Conservation (phyloP, 2,888 invertebrate species). For the Eueremaeus valkanovi region DNA sequence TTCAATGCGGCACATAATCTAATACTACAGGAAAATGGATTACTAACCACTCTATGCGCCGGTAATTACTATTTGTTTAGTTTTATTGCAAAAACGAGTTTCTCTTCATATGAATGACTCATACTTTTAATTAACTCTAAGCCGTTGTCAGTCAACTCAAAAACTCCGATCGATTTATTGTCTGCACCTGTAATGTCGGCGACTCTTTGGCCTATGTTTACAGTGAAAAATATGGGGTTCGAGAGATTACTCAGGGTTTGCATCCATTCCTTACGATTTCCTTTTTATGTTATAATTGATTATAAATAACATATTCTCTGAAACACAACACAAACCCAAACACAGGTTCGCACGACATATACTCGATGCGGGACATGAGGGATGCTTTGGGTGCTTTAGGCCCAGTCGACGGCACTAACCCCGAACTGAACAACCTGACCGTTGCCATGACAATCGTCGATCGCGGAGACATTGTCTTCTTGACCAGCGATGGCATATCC, state of each 20-base stretch:
- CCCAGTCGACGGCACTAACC: constrained; percentile 76
- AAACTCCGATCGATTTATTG: constrained; percentile 60
- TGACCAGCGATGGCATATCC: constrained; percentile 83
- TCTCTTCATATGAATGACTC: not conserved
- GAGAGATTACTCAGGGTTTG: constrained; percentile 71
- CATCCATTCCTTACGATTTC: not conserved
- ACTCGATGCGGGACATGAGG: constrained; percentile 76
- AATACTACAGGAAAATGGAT: constrained; percentile 74
- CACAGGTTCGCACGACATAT: constrained; percentile 68
- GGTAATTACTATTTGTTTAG: constrained; percentile 30
- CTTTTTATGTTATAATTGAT: too few species aligned
- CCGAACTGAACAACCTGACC: constrained; percentile 80
- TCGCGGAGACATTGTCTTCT: constrained; percentile 73
- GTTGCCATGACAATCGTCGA: constrained; percentile 75
- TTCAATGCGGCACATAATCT: constrained; percentile 79
- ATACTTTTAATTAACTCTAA: not conserved
- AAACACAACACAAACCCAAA: too few species aligned
- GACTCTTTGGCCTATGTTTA: constrained; percentile 85
- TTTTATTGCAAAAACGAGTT: too few species aligned
- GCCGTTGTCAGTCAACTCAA: constrained; percentile 47
- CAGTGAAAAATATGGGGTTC: constrained; percentile 68
- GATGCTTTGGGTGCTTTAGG: constrained; percentile 83
- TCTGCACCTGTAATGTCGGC: constrained; percentile 82
- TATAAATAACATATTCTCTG: too few species aligned
- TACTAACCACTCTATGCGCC: constrained; percentile 76